Conservation (phyloP, 2,797 vertebrate genomes). For the Epinephelus coioides region DNA sequence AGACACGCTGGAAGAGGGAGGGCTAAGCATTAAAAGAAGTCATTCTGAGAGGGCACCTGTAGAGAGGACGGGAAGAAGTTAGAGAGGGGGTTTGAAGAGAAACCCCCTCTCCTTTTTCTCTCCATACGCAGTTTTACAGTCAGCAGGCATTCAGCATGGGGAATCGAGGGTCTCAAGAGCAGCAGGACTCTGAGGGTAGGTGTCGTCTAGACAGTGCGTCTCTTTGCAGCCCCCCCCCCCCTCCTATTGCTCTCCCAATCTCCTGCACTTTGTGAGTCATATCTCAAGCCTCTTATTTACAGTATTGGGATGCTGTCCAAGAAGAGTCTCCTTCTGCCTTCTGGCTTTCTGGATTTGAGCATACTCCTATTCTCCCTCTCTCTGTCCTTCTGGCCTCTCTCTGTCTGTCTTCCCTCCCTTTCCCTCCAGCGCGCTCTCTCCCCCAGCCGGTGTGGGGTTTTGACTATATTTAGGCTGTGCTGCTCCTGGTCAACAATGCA, state of each 20-base stretch:
- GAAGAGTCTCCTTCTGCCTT: constrained; percentile 44
- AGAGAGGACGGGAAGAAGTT: constrained; percentile 64
- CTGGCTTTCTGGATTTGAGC: constrained; percentile 51
- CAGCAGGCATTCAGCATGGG: constrained; percentile 76
- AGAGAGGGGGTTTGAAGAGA: constrained; percentile 67
- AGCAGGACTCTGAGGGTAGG: constrained; percentile 82
- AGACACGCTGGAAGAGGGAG: constrained; percentile 70
- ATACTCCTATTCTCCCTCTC: constrained; percentile 36
- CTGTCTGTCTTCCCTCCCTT: constrained; percentile 64
- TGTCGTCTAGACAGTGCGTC: constrained; percentile 42
- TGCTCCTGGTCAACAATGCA: constrained; percentile 84
- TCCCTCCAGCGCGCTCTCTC: constrained; percentile 57
- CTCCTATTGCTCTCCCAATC: neutral
- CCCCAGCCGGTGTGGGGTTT: constrained; percentile 75
- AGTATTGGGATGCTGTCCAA: constrained; percentile 56
- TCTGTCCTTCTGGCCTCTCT: constrained; percentile 35
- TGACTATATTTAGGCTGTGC: constrained; percentile 94
- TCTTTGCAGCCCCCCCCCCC: constrained; percentile 22
- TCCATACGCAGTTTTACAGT: constrained; percentile 27
- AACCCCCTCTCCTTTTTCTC: constrained; percentile 50
- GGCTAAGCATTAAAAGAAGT: constrained; percentile 65
- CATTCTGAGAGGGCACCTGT: constrained; percentile 76
- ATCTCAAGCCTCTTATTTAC: constrained; percentile 60
- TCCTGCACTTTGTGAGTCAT: constrained; percentile 44
- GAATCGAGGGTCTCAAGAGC: constrained; percentile 80